Conservation (phyloP, 92 coral and sea anemone species). For the Chrysogorgia sp. region DNA sequence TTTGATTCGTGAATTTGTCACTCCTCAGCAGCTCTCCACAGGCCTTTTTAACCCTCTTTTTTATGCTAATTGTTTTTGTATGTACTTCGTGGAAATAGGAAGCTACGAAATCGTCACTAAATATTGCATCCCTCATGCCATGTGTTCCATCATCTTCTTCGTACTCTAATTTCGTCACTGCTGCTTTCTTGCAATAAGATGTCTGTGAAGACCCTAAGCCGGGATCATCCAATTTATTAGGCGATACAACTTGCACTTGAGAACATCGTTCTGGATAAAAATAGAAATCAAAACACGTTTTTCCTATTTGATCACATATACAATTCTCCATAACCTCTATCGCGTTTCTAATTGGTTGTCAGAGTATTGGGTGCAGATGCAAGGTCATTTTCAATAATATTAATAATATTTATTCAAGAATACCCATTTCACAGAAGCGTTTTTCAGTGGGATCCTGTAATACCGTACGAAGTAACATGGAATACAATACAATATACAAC, state of each 20-base stretch:
- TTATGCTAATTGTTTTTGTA: background rate
- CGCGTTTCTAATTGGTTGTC: too few species aligned
- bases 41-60: constrained; percentile 1
- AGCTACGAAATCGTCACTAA: constrained; percentile 9
- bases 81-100: constrained; percentile 12
- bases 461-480: too few species aligned
- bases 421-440: too few species aligned
- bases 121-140: background rate
- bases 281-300: background rate
- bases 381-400: too few species aligned
- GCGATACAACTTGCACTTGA: constrained; percentile 5
- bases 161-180: constrained; percentile 4
- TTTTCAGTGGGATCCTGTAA: too few species aligned
- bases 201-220: background rate
- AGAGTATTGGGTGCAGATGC: too few species aligned
- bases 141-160: background rate
- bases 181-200: constrained; percentile 4
- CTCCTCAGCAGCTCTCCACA: background rate
- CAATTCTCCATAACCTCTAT: too few species aligned
- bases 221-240: background rate
- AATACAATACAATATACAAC: too few species aligned
- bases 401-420: too few species aligned
- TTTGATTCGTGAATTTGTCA: background rate
- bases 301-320: too few species aligned
- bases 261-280: constrained; percentile 22